These are phyloP conservation scores for Malthinus seriepunctatus DNA, from an alignment of 2,888 invertebrate genomes.

Conservation along the genomic window DNA sequence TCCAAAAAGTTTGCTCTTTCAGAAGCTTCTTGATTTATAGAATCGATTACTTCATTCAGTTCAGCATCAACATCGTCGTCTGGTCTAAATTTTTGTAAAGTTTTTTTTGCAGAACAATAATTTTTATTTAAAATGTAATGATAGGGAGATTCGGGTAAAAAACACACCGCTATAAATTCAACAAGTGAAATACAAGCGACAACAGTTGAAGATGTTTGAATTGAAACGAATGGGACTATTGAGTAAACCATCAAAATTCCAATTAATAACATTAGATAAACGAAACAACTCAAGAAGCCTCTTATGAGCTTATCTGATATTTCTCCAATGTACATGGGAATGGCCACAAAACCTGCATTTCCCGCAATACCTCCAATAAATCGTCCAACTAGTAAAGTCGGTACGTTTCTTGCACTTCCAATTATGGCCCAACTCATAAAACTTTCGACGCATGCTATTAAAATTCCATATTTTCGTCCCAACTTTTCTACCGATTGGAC, in stretches of 20 bases:
- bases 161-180: background rate
- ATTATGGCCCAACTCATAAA: slow-evolving; percentile 48
- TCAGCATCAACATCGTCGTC: background rate
- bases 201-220: slow-evolving; percentile 45
- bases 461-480: slow-evolving; percentile 47
- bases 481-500: slow-evolving; percentile 46
- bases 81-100: background rate
- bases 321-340: slow-evolving; percentile 52
- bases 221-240: slow-evolving; percentile 47
- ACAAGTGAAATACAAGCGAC: slow-evolving; percentile 36
- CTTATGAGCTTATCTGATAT: slow-evolving; percentile 51
- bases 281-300: slow-evolving; percentile 49
- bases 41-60: background rate
- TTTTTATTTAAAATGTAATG: background rate
- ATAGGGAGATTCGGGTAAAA: background rate
- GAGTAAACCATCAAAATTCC: slow-evolving; percentile 50
- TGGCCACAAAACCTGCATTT: slow-evolving; percentile 51
- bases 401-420: slow-evolving; percentile 43
- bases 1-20: background rate
- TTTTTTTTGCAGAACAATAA: background rate
- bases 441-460: slow-evolving; percentile 44
- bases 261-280: slow-evolving; percentile 50
- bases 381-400: slow-evolving; percentile 46
- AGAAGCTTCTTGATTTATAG: background rate
- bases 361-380: slow-evolving; percentile 50